These are phyloP conservation scores for Pyxicephalus adspersus DNA, from an alignment of 2,113 vertebrate genomes.

Conservation along the genomic window DNA sequence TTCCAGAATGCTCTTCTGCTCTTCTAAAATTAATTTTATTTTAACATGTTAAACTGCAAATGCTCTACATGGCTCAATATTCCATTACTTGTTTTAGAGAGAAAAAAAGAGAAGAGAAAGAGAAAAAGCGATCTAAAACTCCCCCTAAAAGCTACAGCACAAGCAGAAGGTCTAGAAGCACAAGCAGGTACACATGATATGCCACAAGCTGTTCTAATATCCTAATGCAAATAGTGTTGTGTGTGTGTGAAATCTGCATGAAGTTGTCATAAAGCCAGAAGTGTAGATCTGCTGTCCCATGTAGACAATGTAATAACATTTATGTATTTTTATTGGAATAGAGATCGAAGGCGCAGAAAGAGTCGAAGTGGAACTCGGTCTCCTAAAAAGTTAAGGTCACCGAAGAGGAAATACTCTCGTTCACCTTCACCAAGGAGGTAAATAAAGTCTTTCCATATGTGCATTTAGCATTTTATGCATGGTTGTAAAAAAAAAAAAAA, in stretches of 20 bases:
- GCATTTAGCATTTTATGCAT: no score
- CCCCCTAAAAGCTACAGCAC: conserved; percentile 98
- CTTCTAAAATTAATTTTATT: no score
- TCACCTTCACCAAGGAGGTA: conserved; percentile 91
- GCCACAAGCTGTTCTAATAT: no score
- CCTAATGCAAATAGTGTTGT: no score
- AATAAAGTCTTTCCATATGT: no score
- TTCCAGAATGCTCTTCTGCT: neutral
- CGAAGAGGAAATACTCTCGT: conserved; percentile 83
- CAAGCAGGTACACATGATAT: conserved; percentile 90
- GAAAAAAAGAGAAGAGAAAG: conserved; percentile 96
- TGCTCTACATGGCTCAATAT: neutral
- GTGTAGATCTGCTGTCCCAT: no score
- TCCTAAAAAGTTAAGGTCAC: conserved; percentile 87
- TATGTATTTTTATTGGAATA: conserved; percentile 50
- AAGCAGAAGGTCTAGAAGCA: conserved; percentile 88
- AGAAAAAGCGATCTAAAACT: conserved; percentile 95
- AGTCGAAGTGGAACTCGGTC: conserved; percentile 86
- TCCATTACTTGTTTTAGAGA: conserved; percentile 68
- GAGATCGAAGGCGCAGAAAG: conserved; percentile 79
- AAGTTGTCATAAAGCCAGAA: no score
- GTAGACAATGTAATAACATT: neutral
- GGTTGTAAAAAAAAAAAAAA: no score
- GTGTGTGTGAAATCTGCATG: no score
- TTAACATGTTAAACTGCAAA: no score